Evolutionary conservation across 1,140 invertebrate genomes (phyloP), one percentile per base, ranked within the genome.

Genomic region (Zaprionus ghesquierei): DNA sequence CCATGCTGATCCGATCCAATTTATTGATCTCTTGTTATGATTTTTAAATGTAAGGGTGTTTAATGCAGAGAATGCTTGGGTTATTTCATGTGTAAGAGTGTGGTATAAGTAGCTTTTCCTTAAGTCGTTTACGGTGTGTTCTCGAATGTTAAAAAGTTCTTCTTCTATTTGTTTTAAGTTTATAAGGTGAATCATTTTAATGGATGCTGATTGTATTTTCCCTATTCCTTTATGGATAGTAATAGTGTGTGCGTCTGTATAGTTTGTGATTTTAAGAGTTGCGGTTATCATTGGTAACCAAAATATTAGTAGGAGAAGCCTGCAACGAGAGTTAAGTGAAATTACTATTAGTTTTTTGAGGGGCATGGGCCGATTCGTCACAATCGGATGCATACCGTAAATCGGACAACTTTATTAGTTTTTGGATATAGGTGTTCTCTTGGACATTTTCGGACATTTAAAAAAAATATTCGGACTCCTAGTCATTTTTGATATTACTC

Each of bases 1-100:
- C 41, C 58, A 60, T 13, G 27, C 58, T 20, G 44, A 60, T 1
- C 58, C 41, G 2, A 60, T 13, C 44, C 44, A 50, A 10, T 60
- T 4, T 38, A 55, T 38, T 8, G 53, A 35, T 9, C 53, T 55
- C 10, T 29, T n/a, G 9, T 44, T 59, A 3, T 25, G 22, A 15
- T 27, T 46, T 8, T 23, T 38, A 15, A 9, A 3, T 3, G 20
- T 8, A n/a, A 56, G 13, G 13, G 38, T 59, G 5, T 25, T 59
- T 59, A 59, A 46, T 12, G 56, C 56, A 4, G 41, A 13, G 2
- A 59, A 46, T 2, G 56, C n/a, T 12, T 59, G 54, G 5, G n/a
- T 22, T 25, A 56, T 23, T 41, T 56, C 54, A 25, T 56, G 33
- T 41, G 54, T 55, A 12, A 55, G 18, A 3, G 31, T 55, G 8